These are phyloP conservation scores for Numenius arquata DNA, from an alignment of 2,113 vertebrate genomes.

Conservation along the genomic window DNA sequence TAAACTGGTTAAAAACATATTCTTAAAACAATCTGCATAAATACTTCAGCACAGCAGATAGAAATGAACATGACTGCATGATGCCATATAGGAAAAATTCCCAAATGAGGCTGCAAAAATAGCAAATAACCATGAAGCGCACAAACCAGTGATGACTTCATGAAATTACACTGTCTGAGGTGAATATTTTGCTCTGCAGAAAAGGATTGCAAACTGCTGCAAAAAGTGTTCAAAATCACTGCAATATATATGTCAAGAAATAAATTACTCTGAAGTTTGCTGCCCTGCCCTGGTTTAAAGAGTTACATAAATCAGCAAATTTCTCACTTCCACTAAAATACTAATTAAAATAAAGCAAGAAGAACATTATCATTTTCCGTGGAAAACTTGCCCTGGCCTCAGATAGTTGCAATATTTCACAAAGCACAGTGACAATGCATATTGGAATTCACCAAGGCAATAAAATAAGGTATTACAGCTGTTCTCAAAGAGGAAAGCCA, in stretches of 20 bases:
- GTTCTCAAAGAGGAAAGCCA: neutral
- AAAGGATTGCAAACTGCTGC: slow-evolving; percentile 39
- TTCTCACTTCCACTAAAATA: neutral
- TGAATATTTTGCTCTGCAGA: neutral
- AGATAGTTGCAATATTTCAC: neutral
- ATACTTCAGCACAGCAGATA: neutral
- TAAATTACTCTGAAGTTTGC: slow-evolving; percentile 35
- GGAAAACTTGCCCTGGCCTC: slow-evolving; percentile 5
- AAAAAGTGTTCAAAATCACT: neutral
- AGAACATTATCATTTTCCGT: neutral
- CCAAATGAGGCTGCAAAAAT: slow-evolving; percentile 5
- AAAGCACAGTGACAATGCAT: neutral
- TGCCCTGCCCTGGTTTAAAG: slow-evolving; percentile 3
- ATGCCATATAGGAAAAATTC: neutral
- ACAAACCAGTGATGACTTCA: neutral
- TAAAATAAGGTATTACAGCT: neutral
- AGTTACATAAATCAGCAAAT: slow-evolving; percentile 47
- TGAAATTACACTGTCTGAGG: neutral
- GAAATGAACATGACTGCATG: neutral
- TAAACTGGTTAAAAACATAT: neutral
- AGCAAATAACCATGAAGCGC: neutral
- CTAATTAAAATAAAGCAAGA: slow-evolving; percentile 43
- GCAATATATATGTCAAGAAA: slow-evolving; percentile 40
- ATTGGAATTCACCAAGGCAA: neutral
- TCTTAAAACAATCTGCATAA: neutral